These are phyloP conservation scores for Arothron firmamentum DNA, from an alignment of 2,113 vertebrate species.

Conservation along the genomic window DNA sequence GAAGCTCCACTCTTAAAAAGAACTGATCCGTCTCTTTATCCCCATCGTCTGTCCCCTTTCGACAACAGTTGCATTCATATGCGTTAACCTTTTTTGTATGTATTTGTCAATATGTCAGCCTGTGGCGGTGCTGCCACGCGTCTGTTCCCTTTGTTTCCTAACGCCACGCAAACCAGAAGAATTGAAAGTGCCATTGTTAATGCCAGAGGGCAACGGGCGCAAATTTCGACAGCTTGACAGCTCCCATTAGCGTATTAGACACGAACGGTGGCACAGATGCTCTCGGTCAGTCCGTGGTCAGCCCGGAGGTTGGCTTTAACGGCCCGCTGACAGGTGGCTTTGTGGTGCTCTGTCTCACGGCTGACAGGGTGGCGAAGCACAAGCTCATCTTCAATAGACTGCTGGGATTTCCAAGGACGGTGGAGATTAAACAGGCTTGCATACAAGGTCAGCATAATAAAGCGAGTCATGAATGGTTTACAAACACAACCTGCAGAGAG, in stretches of 20 bases:
- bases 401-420: slow-evolving; percentile 55
- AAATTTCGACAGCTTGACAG: slow-evolving; percentile 69
- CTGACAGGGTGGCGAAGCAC: slow-evolving; percentile 65
- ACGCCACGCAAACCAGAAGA: slow-evolving; percentile 64
- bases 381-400: slow-evolving; percentile 57
- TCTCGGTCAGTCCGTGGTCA: slow-evolving; percentile 67
- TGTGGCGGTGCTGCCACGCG: slow-evolving; percentile 15
- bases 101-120: slow-evolving; percentile 44
- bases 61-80: neutral
- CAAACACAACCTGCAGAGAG: slow-evolving; percentile 5
- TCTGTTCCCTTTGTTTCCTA: slow-evolving; percentile 60
- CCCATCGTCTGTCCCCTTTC: slow-evolving; percentile 2
- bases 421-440: slow-evolving; percentile 32
- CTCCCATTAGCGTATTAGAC: slow-evolving; percentile 75
- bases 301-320: slow-evolving; percentile 57
- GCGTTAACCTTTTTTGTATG: slow-evolving; percentile 13
- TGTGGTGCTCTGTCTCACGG: slow-evolving; percentile 66
- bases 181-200: slow-evolving; percentile 69
- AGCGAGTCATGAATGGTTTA: slow-evolving; percentile 16
- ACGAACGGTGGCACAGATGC: slow-evolving; percentile 72
- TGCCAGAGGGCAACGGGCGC: slow-evolving; percentile 57
- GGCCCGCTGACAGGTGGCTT: slow-evolving; percentile 69
- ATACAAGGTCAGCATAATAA: slow-evolving; percentile 10
- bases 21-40: slow-evolving; percentile 19
- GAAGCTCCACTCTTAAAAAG: slow-evolving; percentile 21